phyloP scores from a whole-genome alignment of 2,888 invertebrate genomes.

The Autographa pulchrina region DNA sequence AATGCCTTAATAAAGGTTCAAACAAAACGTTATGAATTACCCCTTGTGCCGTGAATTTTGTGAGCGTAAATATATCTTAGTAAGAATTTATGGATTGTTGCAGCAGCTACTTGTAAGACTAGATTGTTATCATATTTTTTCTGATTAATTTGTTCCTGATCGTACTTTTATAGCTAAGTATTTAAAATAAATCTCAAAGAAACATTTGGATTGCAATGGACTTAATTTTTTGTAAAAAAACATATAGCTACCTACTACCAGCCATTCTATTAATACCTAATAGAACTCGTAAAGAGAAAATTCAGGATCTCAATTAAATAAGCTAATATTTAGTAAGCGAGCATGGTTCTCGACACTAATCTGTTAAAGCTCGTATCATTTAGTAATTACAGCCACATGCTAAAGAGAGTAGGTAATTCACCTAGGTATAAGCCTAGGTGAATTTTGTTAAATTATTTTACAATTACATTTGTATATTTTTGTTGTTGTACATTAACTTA shows the following conservation, averaged over 20 bases:
- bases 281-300: neutral
- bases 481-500: too few relatives aligned
- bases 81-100: constrained; percentile 14
- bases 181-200: neutral
- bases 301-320: neutral
- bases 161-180: neutral
- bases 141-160: neutral
- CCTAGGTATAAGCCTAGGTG: too few relatives aligned
- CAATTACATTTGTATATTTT: too few relatives aligned
- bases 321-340: neutral
- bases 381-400: neutral
- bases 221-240: neutral
- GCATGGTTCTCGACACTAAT: neutral
- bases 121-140: neutral
- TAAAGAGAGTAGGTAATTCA: too few relatives aligned
- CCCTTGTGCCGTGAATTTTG: constrained; percentile 68
- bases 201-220: neutral
- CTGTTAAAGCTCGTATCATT: neutral
- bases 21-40: constrained; percentile 71
- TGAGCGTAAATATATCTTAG: constrained; percentile 42
- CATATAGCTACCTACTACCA: neutral
- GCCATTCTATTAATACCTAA: neutral
- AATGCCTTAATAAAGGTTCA: constrained; percentile 62
- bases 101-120: neutral
- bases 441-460: neutral